Conservation (phyloP, 2,888 invertebrate genomes). For the Parnassius smintheus region DNA sequence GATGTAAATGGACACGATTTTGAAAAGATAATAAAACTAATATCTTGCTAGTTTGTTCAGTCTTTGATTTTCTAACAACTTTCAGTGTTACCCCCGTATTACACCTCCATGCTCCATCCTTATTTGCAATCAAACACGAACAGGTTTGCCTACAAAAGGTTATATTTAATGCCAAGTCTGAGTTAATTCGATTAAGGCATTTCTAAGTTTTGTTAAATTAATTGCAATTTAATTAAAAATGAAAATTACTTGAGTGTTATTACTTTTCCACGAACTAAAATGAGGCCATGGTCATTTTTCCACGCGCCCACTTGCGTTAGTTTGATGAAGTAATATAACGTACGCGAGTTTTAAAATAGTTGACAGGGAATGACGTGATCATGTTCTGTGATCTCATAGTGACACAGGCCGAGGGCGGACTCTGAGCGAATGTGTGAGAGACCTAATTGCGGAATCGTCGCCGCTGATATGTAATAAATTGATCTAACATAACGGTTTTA, state of each 20-base stretch:
- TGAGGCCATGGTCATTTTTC: slow-evolving; percentile 63
- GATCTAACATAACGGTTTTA: slow-evolving; percentile 15
- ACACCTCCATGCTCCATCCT: too few species aligned
- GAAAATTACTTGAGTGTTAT: slow-evolving; percentile 8
- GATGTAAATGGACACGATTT: too few species aligned
- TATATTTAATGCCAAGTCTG: too few species aligned
- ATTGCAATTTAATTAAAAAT: too few species aligned
- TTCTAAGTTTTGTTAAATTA: too few species aligned
- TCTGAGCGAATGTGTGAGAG: slow-evolving; percentile 7
- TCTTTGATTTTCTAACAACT: too few species aligned
- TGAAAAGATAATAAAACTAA: too few species aligned
- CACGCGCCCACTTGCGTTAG: slow-evolving; percentile 50
- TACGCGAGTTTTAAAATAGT: slow-evolving; percentile 41
- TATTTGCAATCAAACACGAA: too few species aligned
- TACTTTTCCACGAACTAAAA: slow-evolving; percentile 33
- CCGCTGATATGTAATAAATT: slow-evolving; percentile 17
- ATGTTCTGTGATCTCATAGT: slow-evolving; percentile 37
- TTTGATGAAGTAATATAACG: slow-evolving; percentile 30
- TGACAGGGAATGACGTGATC: slow-evolving; percentile 40
- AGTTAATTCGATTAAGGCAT: too few species aligned
- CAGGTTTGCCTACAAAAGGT: too few species aligned
- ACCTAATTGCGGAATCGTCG: slow-evolving; percentile 21
- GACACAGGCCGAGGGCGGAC: slow-evolving; percentile 5
- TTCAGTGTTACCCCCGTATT: too few species aligned
- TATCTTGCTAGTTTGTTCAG: too few species aligned